phyloP scores from a whole-genome alignment of 1,140 invertebrate genomes.

The Zaprionus taronus region DNA sequence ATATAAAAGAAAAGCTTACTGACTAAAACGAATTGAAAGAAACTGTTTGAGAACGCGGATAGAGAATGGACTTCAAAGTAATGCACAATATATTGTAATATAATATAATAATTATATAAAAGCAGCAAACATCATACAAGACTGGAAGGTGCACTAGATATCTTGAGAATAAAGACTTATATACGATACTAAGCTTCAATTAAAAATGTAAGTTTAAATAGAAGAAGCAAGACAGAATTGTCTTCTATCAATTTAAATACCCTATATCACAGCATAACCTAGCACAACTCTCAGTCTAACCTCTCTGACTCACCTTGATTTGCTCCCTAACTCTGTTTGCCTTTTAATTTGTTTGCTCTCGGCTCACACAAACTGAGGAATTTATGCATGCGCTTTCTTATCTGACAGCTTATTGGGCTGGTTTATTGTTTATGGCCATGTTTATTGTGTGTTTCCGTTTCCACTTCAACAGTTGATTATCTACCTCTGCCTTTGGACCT shows the following conservation, averaged over 20 bases:
- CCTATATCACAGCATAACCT: background rate
- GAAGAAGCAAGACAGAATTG: background rate
- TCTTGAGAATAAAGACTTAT: no score
- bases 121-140: no score
- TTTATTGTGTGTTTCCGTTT: constrained; percentile 59
- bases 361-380: background rate
- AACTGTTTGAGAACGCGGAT: no score
- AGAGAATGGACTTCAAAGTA: no score
- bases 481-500: constrained; percentile 34
- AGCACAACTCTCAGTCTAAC: background rate
- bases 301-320: background rate
- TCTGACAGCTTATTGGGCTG: constrained; percentile 25
- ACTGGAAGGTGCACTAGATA: no score
- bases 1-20: no score
- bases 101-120: no score
- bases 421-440: constrained; percentile 59
- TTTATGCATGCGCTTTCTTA: constrained; percentile 14
- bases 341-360: constrained; percentile 16
- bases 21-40: no score
- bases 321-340: constrained; percentile 49
- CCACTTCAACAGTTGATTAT: constrained; percentile 67
- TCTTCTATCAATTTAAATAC: background rate
- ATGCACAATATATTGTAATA: no score
- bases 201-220: no score
- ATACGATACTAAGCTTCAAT: no score